Conservation (phyloP, 2,113 vertebrate genomes). For the Lycaon pictus region DNA sequence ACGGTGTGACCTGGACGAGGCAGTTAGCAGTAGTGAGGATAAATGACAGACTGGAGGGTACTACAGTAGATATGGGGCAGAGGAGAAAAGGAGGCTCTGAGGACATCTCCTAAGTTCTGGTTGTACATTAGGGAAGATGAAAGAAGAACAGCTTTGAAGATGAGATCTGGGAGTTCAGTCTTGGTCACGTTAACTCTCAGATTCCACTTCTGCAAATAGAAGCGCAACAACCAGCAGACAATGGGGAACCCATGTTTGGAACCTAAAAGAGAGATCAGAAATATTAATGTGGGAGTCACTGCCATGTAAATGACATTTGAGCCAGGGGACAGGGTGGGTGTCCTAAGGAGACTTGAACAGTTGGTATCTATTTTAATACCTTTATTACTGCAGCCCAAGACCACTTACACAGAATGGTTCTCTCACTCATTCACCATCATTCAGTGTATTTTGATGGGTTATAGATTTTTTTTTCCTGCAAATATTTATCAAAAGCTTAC, state of each 20-base stretch:
- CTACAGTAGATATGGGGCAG: too few relatives aligned
- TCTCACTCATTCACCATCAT: not conserved
- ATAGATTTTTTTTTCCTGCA: not conserved
- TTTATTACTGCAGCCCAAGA: not conserved
- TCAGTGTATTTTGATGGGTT: not conserved
- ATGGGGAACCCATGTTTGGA: not conserved
- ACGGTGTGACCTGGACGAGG: not conserved
- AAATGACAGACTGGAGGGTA: not conserved
- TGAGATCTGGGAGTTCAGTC: not conserved
- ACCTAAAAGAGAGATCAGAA: not conserved
- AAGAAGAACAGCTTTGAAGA: not conserved
- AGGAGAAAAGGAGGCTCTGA: not conserved
- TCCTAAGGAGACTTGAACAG: not conserved
- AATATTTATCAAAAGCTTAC: slow-evolving; percentile 28
- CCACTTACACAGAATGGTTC: not conserved
- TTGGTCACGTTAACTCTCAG: not conserved
- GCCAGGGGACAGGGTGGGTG: not conserved
- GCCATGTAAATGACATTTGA: not conserved
- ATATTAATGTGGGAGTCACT: not conserved
- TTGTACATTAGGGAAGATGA: not conserved
- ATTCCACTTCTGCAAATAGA: not conserved
- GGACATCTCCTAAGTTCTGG: not conserved
- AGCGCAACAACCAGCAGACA: not conserved
- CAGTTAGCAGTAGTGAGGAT: not conserved
- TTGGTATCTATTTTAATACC: not conserved